Base-by-base conservation (phyloP, 2,888 invertebrate species). In the Endotricha flammealis region DNA sequence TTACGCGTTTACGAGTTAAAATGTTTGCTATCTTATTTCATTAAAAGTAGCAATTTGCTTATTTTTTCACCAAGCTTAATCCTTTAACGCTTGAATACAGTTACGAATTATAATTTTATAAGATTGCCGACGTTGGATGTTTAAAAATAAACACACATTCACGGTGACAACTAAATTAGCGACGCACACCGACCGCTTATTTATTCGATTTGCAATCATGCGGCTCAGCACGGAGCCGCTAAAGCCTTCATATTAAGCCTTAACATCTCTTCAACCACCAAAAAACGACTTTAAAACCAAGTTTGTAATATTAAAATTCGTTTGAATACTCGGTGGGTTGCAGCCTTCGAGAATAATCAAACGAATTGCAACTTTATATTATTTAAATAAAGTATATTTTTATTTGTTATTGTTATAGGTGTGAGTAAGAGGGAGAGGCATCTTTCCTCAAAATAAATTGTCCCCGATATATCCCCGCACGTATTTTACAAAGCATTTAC, bases 401-500 rank as follows among this genome's bases (percentile, higher is more conserved):
- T 11, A 30, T n/a, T 34, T 49, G 42, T n/a, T 1, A 9, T 8
- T 11, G 14, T 12, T n/a, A 12, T 12, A 28, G 14, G 22, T 37
- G 37, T 35, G 48, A 50, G 53, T 60, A 57, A 63, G 58, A 57
- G 57, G 57, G 49, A 45, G 52, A 53, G 58, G 56, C 55, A 57
- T 55, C 41, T 59, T 49, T 52, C 53, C 59, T 66, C 57, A 53
- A 66, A 71, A 80, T 80, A 78, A 79, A 79, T 77, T 77, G 79
- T 80, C 78, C 62, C 67, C 69, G 68, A 73, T 75, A 69, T 65
- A 74, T 72, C 69, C 63, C 64, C 53, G 59, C 61, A 63, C 65
- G 74, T 78, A 78, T 77, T 73, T 79, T 71, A 75, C 70, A 65
- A 56, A 53, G 68, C 74, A 65, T 78, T 79, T 76, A 79, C 80